Conservation (phyloP, 2,113 vertebrate genomes). For the Cheilinus undulatus region DNA sequence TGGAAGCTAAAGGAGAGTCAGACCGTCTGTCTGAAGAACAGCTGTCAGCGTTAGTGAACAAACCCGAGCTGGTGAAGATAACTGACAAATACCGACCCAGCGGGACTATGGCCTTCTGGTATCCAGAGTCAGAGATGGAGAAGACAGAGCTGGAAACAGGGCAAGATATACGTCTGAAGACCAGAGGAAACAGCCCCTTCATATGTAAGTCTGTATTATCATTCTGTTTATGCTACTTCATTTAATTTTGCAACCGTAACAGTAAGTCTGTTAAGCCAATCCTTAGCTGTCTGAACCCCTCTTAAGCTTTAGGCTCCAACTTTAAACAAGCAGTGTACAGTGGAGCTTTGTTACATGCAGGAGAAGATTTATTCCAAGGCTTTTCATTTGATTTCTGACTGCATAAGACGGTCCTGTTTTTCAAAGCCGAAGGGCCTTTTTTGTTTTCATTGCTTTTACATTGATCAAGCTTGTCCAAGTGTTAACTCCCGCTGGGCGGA, state of each 20-base stretch:
- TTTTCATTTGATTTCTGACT: not conserved
- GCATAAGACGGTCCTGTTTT: not conserved
- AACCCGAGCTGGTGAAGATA: conserved; percentile 82
- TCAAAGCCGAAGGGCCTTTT: not conserved
- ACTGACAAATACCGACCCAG: conserved; percentile 79
- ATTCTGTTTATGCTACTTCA: not conserved
- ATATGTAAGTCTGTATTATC: conserved; percentile 80
- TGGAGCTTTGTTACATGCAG: not conserved
- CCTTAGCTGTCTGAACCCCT: not conserved
- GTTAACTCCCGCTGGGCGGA: not conserved
- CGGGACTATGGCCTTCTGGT: conserved; percentile 87
- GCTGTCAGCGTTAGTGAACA: conserved; percentile 81
- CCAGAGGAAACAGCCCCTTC: conserved; percentile 88
- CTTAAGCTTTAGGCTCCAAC: not conserved
- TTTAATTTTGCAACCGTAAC: not conserved
- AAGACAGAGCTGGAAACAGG: conserved; percentile 85
- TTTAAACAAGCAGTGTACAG: not conserved
- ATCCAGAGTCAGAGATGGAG: conserved; percentile 86
- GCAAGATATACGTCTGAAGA: conserved; percentile 87
- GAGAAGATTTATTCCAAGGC: not conserved
- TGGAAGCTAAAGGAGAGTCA: conserved; percentile 86
- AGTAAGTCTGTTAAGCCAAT: not conserved
- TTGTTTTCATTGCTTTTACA: not conserved
- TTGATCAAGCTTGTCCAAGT: not conserved
- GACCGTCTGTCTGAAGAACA: conserved; percentile 82